These are phyloP conservation scores for Dunckerocampus dactyliophorus DNA, from an alignment of 2,113 vertebrate species.

Conservation along the genomic window DNA sequence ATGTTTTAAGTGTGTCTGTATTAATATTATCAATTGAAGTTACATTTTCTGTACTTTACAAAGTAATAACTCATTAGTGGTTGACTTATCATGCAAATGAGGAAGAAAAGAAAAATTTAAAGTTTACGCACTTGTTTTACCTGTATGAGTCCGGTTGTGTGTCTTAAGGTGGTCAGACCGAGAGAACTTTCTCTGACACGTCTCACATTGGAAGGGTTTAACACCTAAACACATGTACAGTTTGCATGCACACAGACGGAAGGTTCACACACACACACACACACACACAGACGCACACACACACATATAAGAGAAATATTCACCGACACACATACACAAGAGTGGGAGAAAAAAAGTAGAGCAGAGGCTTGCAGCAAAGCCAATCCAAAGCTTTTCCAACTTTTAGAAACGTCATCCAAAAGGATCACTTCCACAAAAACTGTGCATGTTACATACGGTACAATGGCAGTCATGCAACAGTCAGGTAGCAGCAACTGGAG, in stretches of 20 bases:
- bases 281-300: conserved; percentile 23
- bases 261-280: conserved; percentile 32
- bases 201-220: conserved; percentile 99
- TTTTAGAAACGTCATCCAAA: conserved; percentile 30
- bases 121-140: conserved; percentile 99
- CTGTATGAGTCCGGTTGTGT: conserved; percentile 99
- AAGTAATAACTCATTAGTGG: not conserved
- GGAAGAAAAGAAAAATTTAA: conserved; percentile 81
- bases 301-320: too few species aligned
- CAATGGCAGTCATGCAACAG: conserved; percentile 43
- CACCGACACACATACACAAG: conserved; percentile 39
- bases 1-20: not conserved
- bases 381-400: conserved; percentile 57
- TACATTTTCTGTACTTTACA: too few species aligned
- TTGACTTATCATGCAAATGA: conserved; percentile 28
- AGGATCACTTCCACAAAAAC: conserved; percentile 5
- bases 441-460: conserved; percentile 18
- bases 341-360: conserved; percentile 65
- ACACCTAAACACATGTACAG: conserved; percentile 83
- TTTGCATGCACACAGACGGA: conserved; percentile 56
- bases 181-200: conserved; percentile 99
- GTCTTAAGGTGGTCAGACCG: conserved; percentile 99
- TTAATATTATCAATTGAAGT: too few species aligned
- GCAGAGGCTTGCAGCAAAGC: conserved; percentile 61
- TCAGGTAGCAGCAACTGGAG: not conserved